Evolutionary conservation across 2,113 vertebrate genomes (phyloP).

Genomic region (Proteles cristata): DNA sequence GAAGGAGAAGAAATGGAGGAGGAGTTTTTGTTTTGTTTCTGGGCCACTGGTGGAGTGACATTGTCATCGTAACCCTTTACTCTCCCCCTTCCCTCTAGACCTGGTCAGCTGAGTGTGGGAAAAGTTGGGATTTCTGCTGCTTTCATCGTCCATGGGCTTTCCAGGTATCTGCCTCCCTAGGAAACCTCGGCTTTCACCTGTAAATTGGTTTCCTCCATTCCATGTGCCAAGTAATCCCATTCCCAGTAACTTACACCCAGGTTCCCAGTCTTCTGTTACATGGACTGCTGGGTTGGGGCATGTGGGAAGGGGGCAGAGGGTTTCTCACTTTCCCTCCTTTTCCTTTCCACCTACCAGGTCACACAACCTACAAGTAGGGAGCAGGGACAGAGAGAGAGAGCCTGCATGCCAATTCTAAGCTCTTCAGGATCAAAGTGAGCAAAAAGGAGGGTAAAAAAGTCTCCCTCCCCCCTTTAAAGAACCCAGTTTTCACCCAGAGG

Average conservation of each 20-base stretch:
- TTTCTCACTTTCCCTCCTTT: constrained; percentile 31
- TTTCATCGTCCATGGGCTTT: constrained; percentile 68
- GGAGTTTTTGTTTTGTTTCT: constrained; percentile 3
- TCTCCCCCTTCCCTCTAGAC: background rate
- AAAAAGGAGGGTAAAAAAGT: constrained; percentile 32
- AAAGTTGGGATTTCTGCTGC: constrained; percentile 50
- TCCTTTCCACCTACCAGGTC: constrained; percentile 53
- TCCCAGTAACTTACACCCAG: background rate
- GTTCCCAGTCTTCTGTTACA: background rate
- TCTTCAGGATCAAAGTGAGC: constrained; percentile 81
- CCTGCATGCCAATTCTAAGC: constrained; percentile 81
- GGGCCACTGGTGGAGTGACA: background rate
- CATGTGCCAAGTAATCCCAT: background rate
- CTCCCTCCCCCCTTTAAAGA: constrained; percentile 24
- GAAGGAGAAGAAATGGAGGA: background rate
- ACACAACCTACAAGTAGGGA: constrained; percentile 66
- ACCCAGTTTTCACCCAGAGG: background rate
- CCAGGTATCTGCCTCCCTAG: constrained; percentile 60
- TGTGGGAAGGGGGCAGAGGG: background rate
- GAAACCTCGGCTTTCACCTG: background rate
- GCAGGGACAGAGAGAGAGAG: constrained; percentile 62
- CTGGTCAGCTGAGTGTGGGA: constrained; percentile 67
- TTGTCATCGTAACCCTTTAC: background rate
- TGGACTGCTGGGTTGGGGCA: background rate
- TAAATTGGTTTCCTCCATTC: background rate